Evolutionary conservation across 1,140 invertebrate genomes (phyloP).

Genomic region (Drosophila rufa): DNA sequence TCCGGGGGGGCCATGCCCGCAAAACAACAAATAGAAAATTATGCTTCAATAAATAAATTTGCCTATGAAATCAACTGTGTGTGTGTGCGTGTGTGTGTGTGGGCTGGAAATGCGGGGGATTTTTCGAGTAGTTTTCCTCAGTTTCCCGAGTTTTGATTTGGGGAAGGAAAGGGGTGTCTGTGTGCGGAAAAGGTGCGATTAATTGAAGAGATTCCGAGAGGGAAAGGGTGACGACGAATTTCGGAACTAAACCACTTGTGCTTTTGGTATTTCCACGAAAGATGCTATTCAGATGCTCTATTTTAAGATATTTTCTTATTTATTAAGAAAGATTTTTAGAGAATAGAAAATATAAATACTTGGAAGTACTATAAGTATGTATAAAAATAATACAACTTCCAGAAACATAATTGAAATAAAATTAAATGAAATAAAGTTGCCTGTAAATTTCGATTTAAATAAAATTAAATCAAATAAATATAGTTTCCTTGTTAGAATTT

Average conservation of each 20-base stretch:
- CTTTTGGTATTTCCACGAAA: too few relatives aligned
- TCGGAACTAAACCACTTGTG: slow-evolving; percentile 13
- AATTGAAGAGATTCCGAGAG: slow-evolving; percentile 65
- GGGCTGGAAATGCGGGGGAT: slow-evolving; percentile 44
- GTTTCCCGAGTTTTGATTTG: slow-evolving; percentile 67
- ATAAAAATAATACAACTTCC: too few relatives aligned
- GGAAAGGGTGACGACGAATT: background rate
- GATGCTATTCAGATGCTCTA: too few relatives aligned
- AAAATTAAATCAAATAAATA: too few relatives aligned
- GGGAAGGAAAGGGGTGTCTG: slow-evolving; percentile 1
- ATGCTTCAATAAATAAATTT: slow-evolving; percentile 82
- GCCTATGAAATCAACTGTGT: slow-evolving; percentile 36
- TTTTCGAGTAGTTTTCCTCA: slow-evolving; percentile 58
- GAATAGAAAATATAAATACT: too few relatives aligned
- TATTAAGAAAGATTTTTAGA: too few relatives aligned
- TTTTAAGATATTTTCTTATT: too few relatives aligned
- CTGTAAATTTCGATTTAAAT: too few relatives aligned
- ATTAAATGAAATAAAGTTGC: too few relatives aligned
- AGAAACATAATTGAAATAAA: too few relatives aligned
- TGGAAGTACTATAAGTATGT: too few relatives aligned
- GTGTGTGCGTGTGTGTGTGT: background rate
- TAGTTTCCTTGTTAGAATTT: too few relatives aligned
- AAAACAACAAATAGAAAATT: slow-evolving; percentile 75
- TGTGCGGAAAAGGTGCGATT: slow-evolving; percentile 79
- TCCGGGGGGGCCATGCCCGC: background rate